Conservation (phyloP, 2,888 invertebrate species). For the Drosophila quinaria region DNA sequence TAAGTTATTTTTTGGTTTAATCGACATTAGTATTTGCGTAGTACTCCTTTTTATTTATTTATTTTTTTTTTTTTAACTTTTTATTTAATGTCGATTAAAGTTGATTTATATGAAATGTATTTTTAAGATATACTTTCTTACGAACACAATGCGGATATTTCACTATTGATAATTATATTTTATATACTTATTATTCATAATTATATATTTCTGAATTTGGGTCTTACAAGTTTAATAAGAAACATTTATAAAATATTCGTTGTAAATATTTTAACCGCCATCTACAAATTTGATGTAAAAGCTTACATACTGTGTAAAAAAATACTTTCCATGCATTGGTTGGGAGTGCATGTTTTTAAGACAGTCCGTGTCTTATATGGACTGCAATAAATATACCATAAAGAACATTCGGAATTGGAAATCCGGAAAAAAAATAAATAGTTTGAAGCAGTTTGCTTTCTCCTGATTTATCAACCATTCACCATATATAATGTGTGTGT, state of each 20-base stretch:
- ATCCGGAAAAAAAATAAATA: not conserved
- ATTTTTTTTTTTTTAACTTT: conserved; percentile 31
- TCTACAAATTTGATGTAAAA: conserved; percentile 60
- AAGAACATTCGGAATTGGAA: not conserved
- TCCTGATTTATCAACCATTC: conserved; percentile 3
- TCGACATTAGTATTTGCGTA: conserved; percentile 49
- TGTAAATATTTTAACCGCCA: conserved; percentile 67
- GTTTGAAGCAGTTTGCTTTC: not conserved
- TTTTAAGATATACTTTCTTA: conserved; percentile 57
- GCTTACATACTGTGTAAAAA: conserved; percentile 67
- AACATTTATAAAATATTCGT: conserved; percentile 76
- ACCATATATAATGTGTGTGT: too few species aligned
- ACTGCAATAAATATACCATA: conserved; percentile 2
- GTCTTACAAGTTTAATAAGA: conserved; percentile 49
- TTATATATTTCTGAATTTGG: conserved; percentile 19
- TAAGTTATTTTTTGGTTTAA: conserved; percentile 42
- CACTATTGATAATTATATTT: conserved; percentile 38
- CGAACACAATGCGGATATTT: conserved; percentile 77
- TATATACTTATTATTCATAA: conserved; percentile 2
- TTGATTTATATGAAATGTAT: conserved; percentile 59
- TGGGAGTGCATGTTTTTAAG: not conserved
- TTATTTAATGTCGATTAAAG: conserved; percentile 49
- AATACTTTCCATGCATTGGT: conserved; percentile 49
- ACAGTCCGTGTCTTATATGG: conserved; percentile 1
- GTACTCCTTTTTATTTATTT: conserved; percentile 31